Conservation (phyloP, 2,888 invertebrate genomes). For the Xestia c-nigrum region DNA sequence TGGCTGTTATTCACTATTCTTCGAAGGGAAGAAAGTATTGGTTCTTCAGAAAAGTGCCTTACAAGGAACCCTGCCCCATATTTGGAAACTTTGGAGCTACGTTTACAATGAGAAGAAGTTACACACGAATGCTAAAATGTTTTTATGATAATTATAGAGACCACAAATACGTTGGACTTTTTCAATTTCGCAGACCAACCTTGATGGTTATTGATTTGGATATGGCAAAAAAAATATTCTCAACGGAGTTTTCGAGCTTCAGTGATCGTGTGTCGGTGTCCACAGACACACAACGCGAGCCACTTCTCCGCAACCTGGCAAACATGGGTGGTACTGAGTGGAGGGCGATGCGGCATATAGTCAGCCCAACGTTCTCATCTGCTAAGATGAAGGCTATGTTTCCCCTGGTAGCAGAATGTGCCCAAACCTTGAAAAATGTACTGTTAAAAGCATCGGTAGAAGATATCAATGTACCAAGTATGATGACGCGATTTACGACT, state of each 20-base stretch:
- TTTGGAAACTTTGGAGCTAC: slow-evolving; percentile 89
- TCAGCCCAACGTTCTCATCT: slow-evolving; percentile 87
- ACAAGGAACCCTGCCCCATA: slow-evolving; percentile 87
- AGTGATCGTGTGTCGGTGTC: slow-evolving; percentile 84
- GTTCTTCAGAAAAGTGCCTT: slow-evolving; percentile 83
- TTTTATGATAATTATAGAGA: slow-evolving; percentile 81
- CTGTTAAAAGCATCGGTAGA: slow-evolving; percentile 74
- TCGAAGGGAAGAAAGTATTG: slow-evolving; percentile 86
- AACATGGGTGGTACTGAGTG: slow-evolving; percentile 88
- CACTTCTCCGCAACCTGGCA: slow-evolving; percentile 84
- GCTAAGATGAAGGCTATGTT: slow-evolving; percentile 90
- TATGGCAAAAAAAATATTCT: slow-evolving; percentile 81
- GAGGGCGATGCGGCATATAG: slow-evolving; percentile 86
- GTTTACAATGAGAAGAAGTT: slow-evolving; percentile 83
- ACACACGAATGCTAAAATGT: slow-evolving; percentile 82
- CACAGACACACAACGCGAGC: slow-evolving; percentile 86
- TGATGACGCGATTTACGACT: slow-evolving; percentile 85
- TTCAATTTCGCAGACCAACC: slow-evolving; percentile 87
- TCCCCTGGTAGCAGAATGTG: slow-evolving; percentile 84
- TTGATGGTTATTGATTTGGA: slow-evolving; percentile 85
- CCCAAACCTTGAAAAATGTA: slow-evolving; percentile 78
- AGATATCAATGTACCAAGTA: slow-evolving; percentile 81
- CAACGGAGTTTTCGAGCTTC: slow-evolving; percentile 82
- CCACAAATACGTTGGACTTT: slow-evolving; percentile 85
- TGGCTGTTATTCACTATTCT: slow-evolving; percentile 82